Evolutionary conservation across 2,888 invertebrate genomes (phyloP).

Genomic region (Idaea straminata): DNA sequence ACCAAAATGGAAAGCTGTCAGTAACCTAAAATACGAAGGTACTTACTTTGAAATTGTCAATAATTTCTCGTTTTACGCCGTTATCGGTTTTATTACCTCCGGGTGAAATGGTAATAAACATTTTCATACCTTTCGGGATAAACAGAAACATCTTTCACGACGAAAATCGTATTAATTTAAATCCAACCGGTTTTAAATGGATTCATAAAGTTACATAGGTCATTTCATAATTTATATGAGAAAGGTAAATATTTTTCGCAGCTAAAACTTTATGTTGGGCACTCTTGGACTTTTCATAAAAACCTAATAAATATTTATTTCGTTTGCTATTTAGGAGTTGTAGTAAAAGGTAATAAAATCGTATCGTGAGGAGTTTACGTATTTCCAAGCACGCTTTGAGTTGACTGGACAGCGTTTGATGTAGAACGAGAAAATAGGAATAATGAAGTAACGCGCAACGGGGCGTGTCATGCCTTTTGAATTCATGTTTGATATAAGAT

Average conservation of each 20-base stretch:
- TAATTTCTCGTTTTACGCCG: conserved; percentile 1
- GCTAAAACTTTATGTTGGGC: background rate
- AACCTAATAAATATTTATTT: background rate
- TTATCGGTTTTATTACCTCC: conserved; percentile 1
- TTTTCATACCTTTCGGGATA: conserved; percentile 1
- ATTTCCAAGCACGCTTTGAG: background rate
- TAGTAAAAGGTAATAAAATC: background rate
- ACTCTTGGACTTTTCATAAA: background rate
- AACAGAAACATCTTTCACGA: background rate
- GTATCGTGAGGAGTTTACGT: background rate
- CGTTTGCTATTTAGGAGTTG: background rate
- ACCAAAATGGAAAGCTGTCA: background rate
- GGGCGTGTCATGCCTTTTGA: background rate
- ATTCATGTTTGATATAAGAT: background rate
- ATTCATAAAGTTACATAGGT: background rate
- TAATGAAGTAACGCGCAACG: background rate
- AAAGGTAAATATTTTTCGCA: background rate
- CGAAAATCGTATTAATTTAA: background rate
- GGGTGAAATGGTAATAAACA: conserved; percentile 1
- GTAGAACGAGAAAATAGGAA: background rate
- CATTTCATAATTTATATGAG: background rate
- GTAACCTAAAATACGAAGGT: background rate
- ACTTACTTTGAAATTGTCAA: background rate
- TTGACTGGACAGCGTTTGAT: background rate
- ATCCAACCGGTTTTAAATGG: background rate